These are phyloP conservation scores for Podilymbus podiceps DNA, from an alignment of 2,113 vertebrate species.

Conservation along the genomic window DNA sequence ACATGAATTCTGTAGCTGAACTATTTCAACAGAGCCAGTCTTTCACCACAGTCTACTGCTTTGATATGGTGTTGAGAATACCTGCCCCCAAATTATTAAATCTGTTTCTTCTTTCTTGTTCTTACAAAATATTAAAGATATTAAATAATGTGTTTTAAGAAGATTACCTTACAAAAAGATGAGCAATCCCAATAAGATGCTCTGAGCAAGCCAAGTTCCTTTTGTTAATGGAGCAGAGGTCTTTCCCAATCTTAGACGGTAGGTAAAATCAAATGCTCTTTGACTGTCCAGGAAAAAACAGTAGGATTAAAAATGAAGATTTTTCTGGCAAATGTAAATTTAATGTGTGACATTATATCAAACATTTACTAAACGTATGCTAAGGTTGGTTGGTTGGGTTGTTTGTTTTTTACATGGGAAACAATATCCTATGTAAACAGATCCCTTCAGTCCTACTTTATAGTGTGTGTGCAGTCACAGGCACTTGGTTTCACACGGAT, in stretches of 20 bases:
- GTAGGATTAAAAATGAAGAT: background rate
- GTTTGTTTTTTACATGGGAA: background rate
- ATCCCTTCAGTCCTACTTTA: conserved; percentile 17
- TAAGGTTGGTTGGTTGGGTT: background rate
- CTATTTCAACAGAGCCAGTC: background rate
- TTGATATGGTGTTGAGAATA: background rate
- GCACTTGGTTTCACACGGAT: background rate
- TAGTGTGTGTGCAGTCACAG: background rate
- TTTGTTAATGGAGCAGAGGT: background rate
- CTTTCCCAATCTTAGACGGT: background rate
- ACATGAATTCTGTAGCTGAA: background rate
- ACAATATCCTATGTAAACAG: conserved; percentile 18
- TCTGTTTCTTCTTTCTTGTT: background rate
- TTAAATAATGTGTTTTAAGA: background rate
- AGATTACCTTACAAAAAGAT: background rate
- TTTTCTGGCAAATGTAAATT: background rate
- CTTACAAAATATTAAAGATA: background rate
- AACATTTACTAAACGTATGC: background rate
- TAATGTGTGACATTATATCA: background rate
- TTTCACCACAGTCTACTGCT: background rate
- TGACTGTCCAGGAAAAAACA: background rate
- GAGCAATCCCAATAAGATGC: background rate
- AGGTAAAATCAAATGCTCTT: background rate
- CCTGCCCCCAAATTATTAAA: background rate
- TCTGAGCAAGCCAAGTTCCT: background rate